phyloP scores from a whole-genome alignment of 2,113 vertebrate genomes.

The Physeter macrocephalus region DNA sequence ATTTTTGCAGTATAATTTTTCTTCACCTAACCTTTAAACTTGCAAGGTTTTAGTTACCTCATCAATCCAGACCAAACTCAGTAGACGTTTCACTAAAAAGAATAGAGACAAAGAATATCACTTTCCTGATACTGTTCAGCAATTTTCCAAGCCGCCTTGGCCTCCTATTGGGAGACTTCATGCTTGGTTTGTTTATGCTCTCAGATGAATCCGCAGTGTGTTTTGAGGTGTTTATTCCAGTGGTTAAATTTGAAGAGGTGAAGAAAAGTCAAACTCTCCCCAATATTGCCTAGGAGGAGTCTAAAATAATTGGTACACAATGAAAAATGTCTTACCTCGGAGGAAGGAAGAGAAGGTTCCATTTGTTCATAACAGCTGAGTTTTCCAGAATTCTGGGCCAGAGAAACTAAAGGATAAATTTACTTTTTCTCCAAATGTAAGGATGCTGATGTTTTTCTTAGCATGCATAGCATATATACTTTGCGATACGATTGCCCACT shows the following conservation, averaged over 20 bases:
- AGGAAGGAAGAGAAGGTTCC: slow-evolving; percentile 14
- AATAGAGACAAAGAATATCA: slow-evolving; percentile 63
- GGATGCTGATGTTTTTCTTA: slow-evolving; percentile 35
- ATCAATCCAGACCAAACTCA: slow-evolving; percentile 54
- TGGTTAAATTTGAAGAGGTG: slow-evolving; percentile 70
- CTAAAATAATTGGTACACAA: slow-evolving; percentile 67
- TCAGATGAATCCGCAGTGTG: slow-evolving; percentile 54
- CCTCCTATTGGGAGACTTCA: slow-evolving; percentile 69
- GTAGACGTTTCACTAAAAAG: slow-evolving; percentile 57
- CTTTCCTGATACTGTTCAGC: slow-evolving; percentile 48
- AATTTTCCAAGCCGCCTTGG: slow-evolving; percentile 47
- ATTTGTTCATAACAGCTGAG: not conserved
- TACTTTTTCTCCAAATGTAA: not conserved
- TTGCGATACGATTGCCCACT: slow-evolving; percentile 57
- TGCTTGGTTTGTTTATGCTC: slow-evolving; percentile 71
- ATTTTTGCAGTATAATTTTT: not conserved
- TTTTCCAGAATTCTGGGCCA: slow-evolving; percentile 31
- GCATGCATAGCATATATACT: slow-evolving; percentile 23
- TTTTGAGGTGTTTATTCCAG: slow-evolving; percentile 73
- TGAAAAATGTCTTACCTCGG: slow-evolving; percentile 43
- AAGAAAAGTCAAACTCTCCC: slow-evolving; percentile 65
- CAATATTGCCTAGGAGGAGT: slow-evolving; percentile 56
- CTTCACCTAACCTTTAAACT: slow-evolving; percentile 42
- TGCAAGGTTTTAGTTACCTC: slow-evolving; percentile 49
- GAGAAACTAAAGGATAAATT: not conserved